Conservation (phyloP, 2,113 vertebrate species). For the Phyllostomus discolor region DNA sequence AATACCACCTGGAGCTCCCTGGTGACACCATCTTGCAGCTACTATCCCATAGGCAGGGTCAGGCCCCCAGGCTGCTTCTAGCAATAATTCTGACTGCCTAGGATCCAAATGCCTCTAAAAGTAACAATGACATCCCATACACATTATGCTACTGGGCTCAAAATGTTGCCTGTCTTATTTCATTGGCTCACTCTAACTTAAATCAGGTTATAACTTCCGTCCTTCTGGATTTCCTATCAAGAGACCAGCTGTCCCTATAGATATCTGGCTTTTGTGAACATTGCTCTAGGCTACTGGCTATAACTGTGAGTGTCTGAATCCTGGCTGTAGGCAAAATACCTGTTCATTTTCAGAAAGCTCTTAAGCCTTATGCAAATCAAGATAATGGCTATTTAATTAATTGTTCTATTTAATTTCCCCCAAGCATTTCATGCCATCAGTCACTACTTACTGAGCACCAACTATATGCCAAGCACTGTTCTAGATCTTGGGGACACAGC, state of each 20-base stretch:
- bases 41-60: not conserved
- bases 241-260: not conserved
- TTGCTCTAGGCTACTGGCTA: not conserved
- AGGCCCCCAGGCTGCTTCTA: not conserved
- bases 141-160: not conserved
- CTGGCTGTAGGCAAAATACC: not conserved
- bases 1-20: not conserved
- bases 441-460: not conserved
- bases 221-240: not conserved
- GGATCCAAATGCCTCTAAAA: not conserved
- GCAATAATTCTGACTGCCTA: not conserved
- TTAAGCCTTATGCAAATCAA: not conserved
- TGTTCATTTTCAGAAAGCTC: not conserved
- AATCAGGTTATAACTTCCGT: not conserved
- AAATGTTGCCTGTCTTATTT: not conserved
- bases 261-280: not conserved
- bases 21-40: not conserved
- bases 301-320: not conserved
- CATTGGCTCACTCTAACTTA: slow-evolving; percentile 7
- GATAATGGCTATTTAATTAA: not conserved
- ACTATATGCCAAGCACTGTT: not conserved
- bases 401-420: not conserved
- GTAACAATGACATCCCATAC: not conserved
- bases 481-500: not conserved
- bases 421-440: not conserved